Percentiles rank a stretch among this genome's conserved stretches.
Evolutionary conservation across 2,113 vertebrate genomes (phyloP).

Genomic region (Petrocephalus microphthalmus): DNA sequence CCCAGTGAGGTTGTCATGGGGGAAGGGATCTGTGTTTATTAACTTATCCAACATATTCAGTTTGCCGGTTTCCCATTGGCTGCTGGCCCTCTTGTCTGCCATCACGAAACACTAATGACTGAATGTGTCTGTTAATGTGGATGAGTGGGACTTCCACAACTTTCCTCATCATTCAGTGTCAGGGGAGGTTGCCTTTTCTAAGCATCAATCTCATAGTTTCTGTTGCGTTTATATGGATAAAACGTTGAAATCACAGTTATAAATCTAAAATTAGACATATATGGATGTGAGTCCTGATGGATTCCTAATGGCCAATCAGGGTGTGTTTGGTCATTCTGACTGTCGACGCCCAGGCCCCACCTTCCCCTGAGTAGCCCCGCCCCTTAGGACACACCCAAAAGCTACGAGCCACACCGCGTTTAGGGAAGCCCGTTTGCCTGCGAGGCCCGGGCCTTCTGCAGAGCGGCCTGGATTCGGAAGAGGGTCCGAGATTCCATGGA

Average conservation of each 20-base stretch:
- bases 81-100: not conserved
- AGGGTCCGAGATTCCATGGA: constrained; percentile 98
- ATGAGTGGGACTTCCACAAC: not conserved
- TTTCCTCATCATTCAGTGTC: not conserved
- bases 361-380: not conserved
- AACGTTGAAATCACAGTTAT: not conserved
- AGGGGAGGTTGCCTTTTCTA: not conserved
- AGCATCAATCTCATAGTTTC: not conserved
- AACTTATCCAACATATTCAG: not conserved
- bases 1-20: not conserved
- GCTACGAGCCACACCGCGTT: constrained; percentile 55
- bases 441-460: constrained; percentile 76
- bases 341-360: not conserved
- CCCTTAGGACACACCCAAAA: not conserved
- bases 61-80: not conserved
- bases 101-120: not conserved
- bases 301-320: not conserved
- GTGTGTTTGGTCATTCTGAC: not conserved
- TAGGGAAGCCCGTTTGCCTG: constrained; percentile 63
- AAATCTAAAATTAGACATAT: not conserved
- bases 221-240: not conserved
- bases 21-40: not conserved
- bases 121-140: not conserved
- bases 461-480: constrained; percentile 93
- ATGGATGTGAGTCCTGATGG: not conserved